Evolutionary conservation across 2,888 invertebrate genomes (phyloP), one percentile per base, ranked within the genome.

Genomic region (Podabrus alpinus): DNA sequence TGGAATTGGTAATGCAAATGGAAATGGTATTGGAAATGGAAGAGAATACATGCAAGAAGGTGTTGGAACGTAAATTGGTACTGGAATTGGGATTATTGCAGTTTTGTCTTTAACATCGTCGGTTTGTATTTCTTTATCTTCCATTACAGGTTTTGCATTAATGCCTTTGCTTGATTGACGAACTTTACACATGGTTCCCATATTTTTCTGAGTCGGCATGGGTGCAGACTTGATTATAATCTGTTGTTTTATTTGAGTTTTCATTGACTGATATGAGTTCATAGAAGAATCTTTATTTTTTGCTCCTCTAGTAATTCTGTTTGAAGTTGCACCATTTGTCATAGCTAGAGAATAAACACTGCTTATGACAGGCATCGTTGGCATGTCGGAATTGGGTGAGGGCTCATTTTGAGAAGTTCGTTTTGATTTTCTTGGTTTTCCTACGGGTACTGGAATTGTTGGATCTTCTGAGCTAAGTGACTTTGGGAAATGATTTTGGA

Each of bases 41-140:
- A 93, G 87, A 9, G 93, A 92, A 89, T 94, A 97, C 96, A 97
- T 96, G 68, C 92, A 93, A 87, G 95, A 91, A 0, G 96, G 96
- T 19, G 93, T 92, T 0, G 97, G 97, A 2, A 97, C 91, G 85
- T 94, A 97, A 69, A 97, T 93, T 0, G 97, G 97, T 4, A 97
- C 94, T 0, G 97, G 97, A 24, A 97, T 91, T 0, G 97, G 97
- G 16, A 97, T 91, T 1, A 95, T 82, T 0, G 93, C 90, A 81
- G 91, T 90, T 70, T 91, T 88, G 29, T 91, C 91, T 78, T 92
- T 88, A 75, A 91, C 90, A 29, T 92, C 89, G 17, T 92, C 92
- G 10, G 95, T 95, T 86, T 95, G 95, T 16, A 92, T 92, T 78
- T 91, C 91, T 75, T 92, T 92, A 66, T 82, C 19, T 89, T 91